Evolutionary conservation across 1,140 invertebrate genomes (phyloP), one percentile per base, ranked within the genome.

Genomic region (Anagrus nilaparvatae): DNA sequence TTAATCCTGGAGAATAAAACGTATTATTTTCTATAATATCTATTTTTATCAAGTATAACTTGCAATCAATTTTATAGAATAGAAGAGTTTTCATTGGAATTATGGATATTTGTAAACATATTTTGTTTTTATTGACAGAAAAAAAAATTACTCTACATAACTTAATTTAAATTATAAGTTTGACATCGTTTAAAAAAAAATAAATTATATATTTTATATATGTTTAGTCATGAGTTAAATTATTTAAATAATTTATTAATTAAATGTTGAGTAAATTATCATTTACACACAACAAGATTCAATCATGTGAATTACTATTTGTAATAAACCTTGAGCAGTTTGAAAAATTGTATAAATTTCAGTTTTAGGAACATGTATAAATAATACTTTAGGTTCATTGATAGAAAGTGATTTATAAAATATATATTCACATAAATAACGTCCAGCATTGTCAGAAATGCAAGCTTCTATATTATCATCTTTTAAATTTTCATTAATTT

Each of bases 361-460:
- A 2, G 73, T 54, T 39, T 75, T 70, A 6, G 80, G 80, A 3
- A 82, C 78, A 54, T 82, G 80, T 10, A 81, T 59, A 54, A 82
- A 82, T n/a, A 82, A 42, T 6, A 71, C 71, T 31, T 69, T 63
- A 0, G 58, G 56, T 24, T 59, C 59, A 52, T 78, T 60, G 34
- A 75, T 62, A 31, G 62, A 65, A 1, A 82, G 59, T 0, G 79
- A 82, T 35, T 74, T 73, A 60, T 76, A 81, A 63, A 73, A 81
- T 43, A 73, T 80, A 52, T 77, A 82, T 63, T 82, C 80, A 49
- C 79, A 82, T 0, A 81, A 56, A 55, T 74, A 82, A 57, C 75
- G 76, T 52, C 73, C 72, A 17, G 72, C 69, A 49, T 72, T 24
- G 6, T 52, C 29, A 0, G 73, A 74, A 18, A 63, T 23, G 29